Evolutionary conservation across 2,113 vertebrate genomes (phyloP).

Genomic region (Strix uralensis): DNA sequence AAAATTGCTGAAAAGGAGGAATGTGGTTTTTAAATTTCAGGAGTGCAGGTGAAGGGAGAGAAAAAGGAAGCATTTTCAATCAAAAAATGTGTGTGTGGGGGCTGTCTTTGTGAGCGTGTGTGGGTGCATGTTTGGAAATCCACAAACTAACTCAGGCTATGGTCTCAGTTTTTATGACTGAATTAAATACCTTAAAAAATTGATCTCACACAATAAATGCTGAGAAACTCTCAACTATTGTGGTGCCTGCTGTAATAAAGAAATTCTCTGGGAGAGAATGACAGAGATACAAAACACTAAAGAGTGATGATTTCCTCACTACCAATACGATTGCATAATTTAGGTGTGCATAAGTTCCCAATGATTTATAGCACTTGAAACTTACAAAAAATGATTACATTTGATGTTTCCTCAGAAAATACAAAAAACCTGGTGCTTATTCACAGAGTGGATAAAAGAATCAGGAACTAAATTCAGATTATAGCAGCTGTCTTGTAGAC

Average conservation of each 20-base stretch:
- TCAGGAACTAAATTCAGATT: constrained; percentile 41
- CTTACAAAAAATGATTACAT: constrained; percentile 47
- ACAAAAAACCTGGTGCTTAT: constrained; percentile 51
- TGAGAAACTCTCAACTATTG: constrained; percentile 14
- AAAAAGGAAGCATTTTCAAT: background rate
- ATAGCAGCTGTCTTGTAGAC: constrained; percentile 26
- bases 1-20: constrained; percentile 7
- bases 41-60: background rate
- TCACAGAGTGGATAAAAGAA: constrained; percentile 46
- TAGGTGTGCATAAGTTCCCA: constrained; percentile 21
- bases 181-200: constrained; percentile 24
- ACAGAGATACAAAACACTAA: constrained; percentile 24
- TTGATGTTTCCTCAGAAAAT: constrained; percentile 55
- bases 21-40: background rate
- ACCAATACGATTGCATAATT: constrained; percentile 50
- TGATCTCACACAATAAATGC: constrained; percentile 1
- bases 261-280: background rate
- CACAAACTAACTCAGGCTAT: background rate
- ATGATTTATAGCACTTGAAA: constrained; percentile 67
- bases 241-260: background rate
- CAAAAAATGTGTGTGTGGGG: background rate
- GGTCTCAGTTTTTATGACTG: constrained; percentile 16
- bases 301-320: constrained; percentile 51
- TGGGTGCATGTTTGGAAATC: background rate
- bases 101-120: background rate